Evolutionary conservation across 1,140 invertebrate species (phyloP).

Genomic region (Choristoneura fumiferana): DNA sequence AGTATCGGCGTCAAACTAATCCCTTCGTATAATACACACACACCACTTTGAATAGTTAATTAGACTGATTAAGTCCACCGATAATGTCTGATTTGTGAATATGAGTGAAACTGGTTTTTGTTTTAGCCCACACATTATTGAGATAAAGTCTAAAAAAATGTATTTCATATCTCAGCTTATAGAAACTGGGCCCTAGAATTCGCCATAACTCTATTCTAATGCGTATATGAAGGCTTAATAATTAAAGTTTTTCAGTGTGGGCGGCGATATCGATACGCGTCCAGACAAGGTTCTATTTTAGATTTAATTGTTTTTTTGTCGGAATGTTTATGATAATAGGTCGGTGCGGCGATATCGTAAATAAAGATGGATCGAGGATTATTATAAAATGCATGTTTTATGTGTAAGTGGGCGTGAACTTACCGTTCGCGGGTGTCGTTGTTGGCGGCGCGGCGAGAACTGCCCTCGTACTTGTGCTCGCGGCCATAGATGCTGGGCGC

Average conservation of each 20-base stretch:
- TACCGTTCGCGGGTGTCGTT: conserved; percentile 63
- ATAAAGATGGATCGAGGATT: background rate
- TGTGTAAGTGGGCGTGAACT: conserved; percentile 26
- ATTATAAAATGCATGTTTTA: background rate
- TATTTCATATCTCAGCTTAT: background rate
- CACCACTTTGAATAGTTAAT: too few relatives aligned
- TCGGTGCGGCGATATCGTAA: conserved; percentile 3
- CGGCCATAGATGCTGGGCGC: conserved; percentile 88
- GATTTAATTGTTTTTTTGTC: conserved; percentile 34
- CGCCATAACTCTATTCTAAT: conserved; percentile 54
- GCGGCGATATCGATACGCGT: conserved; percentile 42
- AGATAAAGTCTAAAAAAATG: background rate
- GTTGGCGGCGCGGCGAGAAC: conserved; percentile 64
- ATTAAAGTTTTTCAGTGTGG: conserved; percentile 55
- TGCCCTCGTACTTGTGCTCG: conserved; percentile 87
- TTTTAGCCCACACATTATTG: background rate
- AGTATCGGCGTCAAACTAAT: too few relatives aligned
- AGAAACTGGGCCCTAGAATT: conserved; percentile 25
- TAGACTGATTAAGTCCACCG: too few relatives aligned
- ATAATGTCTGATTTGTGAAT: too few relatives aligned
- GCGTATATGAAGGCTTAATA: conserved; percentile 40
- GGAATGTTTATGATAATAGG: conserved; percentile 14
- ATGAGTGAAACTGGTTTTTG: background rate
- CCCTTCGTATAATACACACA: too few relatives aligned
- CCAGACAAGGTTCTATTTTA: conserved; percentile 65